phyloP scores from a whole-genome alignment of 2,888 invertebrate genomes.

The Phorcus lineatus region DNA sequence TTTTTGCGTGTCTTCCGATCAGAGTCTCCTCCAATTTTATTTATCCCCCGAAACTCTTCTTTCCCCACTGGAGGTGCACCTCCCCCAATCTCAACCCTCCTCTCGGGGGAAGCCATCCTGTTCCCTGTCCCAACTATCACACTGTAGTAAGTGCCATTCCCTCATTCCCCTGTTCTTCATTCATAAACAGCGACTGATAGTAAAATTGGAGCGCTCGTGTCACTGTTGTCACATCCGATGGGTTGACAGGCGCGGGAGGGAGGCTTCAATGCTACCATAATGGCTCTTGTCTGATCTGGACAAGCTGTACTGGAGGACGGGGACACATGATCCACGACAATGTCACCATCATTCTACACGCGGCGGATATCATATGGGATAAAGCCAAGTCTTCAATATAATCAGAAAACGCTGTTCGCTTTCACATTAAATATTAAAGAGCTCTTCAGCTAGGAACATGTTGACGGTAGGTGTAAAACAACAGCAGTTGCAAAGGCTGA shows the following conservation, averaged over 20 bases:
- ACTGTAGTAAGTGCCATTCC: background rate
- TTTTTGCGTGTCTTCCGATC: background rate
- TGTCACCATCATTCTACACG: background rate
- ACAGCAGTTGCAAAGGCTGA: background rate
- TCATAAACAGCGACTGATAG: background rate
- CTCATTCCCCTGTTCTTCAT: background rate
- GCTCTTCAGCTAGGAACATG: background rate
- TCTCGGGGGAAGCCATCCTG: background rate
- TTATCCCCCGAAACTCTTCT: background rate
- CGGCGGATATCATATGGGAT: background rate
- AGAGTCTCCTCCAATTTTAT: too few relatives aligned
- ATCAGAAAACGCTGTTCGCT: constrained; percentile 5
- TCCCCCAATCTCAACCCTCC: background rate
- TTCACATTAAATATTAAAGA: constrained; percentile 1
- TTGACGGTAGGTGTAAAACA: background rate
- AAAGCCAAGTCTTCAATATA: background rate
- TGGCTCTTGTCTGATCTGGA: too few relatives aligned
- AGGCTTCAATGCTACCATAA: too few relatives aligned
- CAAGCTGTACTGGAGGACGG: too few relatives aligned
- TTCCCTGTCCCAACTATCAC: background rate
- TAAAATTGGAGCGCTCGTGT: background rate
- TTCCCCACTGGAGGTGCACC: background rate
- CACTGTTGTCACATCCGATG: background rate
- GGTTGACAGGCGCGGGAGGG: too few relatives aligned
- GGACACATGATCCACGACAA: background rate